phyloP scores from a whole-genome alignment of 2,888 invertebrate species.

The Volucella inanis region DNA sequence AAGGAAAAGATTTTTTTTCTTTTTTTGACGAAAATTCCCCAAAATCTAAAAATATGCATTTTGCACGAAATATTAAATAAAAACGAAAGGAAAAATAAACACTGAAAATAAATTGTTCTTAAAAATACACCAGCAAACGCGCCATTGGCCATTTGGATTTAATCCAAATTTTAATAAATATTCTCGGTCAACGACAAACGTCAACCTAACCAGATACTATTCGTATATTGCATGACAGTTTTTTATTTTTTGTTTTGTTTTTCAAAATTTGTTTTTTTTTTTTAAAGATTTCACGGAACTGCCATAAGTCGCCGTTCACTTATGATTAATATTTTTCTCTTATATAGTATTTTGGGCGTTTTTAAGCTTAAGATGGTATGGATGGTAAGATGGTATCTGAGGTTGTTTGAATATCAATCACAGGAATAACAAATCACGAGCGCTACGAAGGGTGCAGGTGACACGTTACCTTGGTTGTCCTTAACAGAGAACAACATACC shows the following conservation, averaged over 20 bases:
- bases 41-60: conserved; percentile 20
- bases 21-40: neutral
- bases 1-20: neutral
- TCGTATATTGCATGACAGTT: neutral
- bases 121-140: conserved; percentile 34
- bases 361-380: too few relatives aligned
- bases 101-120: conserved; percentile 1
- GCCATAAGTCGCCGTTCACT: too few relatives aligned
- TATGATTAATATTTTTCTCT: too few relatives aligned
- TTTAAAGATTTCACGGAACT: too few relatives aligned
- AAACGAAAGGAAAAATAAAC: neutral
- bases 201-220: neutral
- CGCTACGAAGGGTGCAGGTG: too few relatives aligned
- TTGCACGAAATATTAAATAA: conserved; percentile 37
- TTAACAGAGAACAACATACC: too few relatives aligned
- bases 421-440: too few relatives aligned
- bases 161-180: conserved; percentile 31
- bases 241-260: neutral
- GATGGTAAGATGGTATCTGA: too few relatives aligned
- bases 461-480: too few relatives aligned
- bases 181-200: conserved; percentile 32
- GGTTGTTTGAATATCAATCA: too few relatives aligned
- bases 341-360: too few relatives aligned
- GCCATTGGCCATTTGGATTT: conserved; percentile 35
- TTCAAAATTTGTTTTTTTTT: too few relatives aligned